Evolutionary conservation across 37 sponge, comb jelly and placozoan species (phyloP).

Genomic region (Spongilla lacustris): DNA sequence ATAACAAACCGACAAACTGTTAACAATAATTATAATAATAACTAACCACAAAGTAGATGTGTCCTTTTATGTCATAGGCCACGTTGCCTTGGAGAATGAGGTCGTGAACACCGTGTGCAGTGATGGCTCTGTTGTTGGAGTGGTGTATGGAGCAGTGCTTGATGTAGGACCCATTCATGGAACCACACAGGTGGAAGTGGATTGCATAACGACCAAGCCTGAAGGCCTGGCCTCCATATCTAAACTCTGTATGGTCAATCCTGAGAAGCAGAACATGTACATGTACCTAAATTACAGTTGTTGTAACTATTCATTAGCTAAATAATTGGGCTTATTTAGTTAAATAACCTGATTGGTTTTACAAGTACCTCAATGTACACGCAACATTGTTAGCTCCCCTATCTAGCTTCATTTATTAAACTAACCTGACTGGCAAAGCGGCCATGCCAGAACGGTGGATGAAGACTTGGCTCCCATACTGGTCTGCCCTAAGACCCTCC

Average conservation of each 20-base stretch:
- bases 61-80: constrained; percentile 88
- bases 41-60: constrained; percentile 90
- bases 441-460: constrained; percentile 75
- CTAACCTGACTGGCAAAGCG: constrained; percentile 77
- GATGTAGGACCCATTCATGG: constrained; percentile 87
- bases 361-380: too few species aligned
- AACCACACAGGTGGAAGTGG: constrained; percentile 93
- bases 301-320: constrained; percentile 94
- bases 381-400: too few species aligned
- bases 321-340: too few species aligned
- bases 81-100: constrained; percentile 93
- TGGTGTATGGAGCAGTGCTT: constrained; percentile 92
- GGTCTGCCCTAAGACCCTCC: constrained; percentile 58
- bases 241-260: constrained; percentile 85
- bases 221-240: constrained; percentile 95
- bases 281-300: constrained; percentile 83
- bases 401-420: too few species aligned
- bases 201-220: constrained; percentile 95
- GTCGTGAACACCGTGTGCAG: constrained; percentile 89
- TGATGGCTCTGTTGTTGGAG: constrained; percentile 95
- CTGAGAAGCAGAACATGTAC: constrained; percentile 50
- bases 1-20: too few species aligned
- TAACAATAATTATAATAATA: too few species aligned
- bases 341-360: too few species aligned
- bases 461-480: constrained; percentile 83